These are phyloP conservation scores for Drosophila simulans DNA, from an alignment of 1,140 invertebrate species.

Conservation along the genomic window DNA sequence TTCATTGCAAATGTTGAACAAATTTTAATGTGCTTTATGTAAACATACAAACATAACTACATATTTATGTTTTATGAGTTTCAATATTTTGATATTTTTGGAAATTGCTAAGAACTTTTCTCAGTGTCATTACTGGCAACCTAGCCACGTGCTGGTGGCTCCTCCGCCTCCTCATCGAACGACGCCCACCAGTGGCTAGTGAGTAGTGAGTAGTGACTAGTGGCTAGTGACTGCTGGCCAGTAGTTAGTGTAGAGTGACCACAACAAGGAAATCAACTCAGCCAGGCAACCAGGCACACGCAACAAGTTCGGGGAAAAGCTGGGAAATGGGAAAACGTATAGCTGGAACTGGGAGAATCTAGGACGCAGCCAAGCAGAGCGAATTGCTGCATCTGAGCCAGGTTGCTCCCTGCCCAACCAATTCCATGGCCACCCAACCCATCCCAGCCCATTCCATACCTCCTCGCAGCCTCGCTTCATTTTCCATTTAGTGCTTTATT, in stretches of 20 bases:
- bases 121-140: slow-evolving; percentile 1
- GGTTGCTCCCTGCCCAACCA: slow-evolving; percentile 16
- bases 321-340: slow-evolving; percentile 7
- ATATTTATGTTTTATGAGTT: no score
- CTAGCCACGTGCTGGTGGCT: slow-evolving; percentile 36
- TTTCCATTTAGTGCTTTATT: slow-evolving; percentile 82
- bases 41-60: no score
- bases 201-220: not conserved
- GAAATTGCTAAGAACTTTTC: not conserved
- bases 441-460: no score
- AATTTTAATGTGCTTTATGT: no score
- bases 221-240: slow-evolving; percentile 6
- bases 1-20: no score
- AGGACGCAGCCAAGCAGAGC: slow-evolving; percentile 68
- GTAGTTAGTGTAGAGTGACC: slow-evolving; percentile 33
- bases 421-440: slow-evolving; percentile 4
- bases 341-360: slow-evolving; percentile 19
- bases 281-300: slow-evolving; percentile 20
- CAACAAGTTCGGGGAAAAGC: slow-evolving; percentile 30
- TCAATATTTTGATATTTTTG: not conserved
- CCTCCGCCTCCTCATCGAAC: slow-evolving; percentile 18
- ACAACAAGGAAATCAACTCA: slow-evolving; percentile 53
- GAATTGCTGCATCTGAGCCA: slow-evolving; percentile 70
- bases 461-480: slow-evolving; percentile 47
- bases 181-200: slow-evolving; percentile 33